phyloP scores from a whole-genome alignment of 2,113 vertebrate genomes.

The Pelusios castaneus region DNA sequence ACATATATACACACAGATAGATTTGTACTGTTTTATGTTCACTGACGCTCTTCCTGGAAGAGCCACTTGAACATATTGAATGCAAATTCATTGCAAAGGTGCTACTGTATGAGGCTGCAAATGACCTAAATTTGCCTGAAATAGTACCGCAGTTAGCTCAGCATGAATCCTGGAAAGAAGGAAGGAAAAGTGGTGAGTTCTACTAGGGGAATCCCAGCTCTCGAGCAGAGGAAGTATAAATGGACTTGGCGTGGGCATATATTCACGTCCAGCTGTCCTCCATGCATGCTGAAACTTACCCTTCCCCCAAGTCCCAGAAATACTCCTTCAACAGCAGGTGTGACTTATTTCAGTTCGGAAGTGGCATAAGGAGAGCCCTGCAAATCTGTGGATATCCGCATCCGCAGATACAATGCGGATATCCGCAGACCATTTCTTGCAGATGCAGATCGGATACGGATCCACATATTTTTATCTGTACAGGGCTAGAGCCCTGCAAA shows the following conservation, averaged over 20 bases:
- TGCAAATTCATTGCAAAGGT: neutral
- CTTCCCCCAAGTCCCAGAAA: neutral
- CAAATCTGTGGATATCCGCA: no score
- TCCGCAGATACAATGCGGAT: no score
- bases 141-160: neutral
- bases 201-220: neutral
- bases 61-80: neutral
- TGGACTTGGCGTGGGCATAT: no score
- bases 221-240: no score
- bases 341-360: neutral
- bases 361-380: no score
- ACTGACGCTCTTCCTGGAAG: neutral
- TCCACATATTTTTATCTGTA: no score
- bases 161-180: neutral
- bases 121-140: neutral
- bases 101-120: neutral
- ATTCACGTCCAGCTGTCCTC: neutral
- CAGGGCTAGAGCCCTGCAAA: no score
- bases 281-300: neutral
- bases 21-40: accelerated
- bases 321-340: neutral
- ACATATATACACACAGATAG: neutral
- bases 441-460: no score
- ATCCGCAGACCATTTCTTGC: no score
- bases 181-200: neutral